Evolutionary conservation across 2,113 vertebrate genomes (phyloP), one percentile per base, ranked within the genome.

Genomic region (Trinectes maculatus): DNA sequence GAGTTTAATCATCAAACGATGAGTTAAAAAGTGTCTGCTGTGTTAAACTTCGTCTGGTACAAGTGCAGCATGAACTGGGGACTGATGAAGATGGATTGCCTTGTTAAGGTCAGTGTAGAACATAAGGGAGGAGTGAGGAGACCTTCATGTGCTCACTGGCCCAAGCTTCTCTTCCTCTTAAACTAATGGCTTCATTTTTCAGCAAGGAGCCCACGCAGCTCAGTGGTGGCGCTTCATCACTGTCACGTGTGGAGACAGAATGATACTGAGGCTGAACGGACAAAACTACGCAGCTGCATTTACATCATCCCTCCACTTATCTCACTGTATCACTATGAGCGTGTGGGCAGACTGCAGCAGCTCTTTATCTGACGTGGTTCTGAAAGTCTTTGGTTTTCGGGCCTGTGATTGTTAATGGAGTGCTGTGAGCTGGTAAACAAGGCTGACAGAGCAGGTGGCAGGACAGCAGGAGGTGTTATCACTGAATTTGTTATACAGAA

Each of bases 101-200:
- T 59, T 60, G 77, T 79, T 81, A 37, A 47, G 69, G 60, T 42
- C 42, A 6, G 43, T 6, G 48, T 25, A 24, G 61, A 69, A 56
- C 28, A 28, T 26, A 56, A 21, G 4, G 59, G 36, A 43, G 25
- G 42, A 74, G 65, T 34, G 65, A 13, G 54, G 51, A 64, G 40
- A 39, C 60, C 58, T 69, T 71, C 33, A 61, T 15, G 9, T 77
- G 58, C 46, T 62, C 44, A 42, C 25, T 3, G 72, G 76, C 65
- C 54, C 84, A 49, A n/a, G 43, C 58, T 26, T 54, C 19, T 47
- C 65, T 61, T 46, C 62, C 70, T 55, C 60, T 42, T 8, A 57
- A 40, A 21, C 85, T 89, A 88, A 90, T 87, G 71, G 80, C 79
- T 88, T 91, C 78, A 89, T 91, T 89, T 91, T 89, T 91, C 86